Conservation (phyloP, 2,888 invertebrate species). For the Oasisia sp. region DNA sequence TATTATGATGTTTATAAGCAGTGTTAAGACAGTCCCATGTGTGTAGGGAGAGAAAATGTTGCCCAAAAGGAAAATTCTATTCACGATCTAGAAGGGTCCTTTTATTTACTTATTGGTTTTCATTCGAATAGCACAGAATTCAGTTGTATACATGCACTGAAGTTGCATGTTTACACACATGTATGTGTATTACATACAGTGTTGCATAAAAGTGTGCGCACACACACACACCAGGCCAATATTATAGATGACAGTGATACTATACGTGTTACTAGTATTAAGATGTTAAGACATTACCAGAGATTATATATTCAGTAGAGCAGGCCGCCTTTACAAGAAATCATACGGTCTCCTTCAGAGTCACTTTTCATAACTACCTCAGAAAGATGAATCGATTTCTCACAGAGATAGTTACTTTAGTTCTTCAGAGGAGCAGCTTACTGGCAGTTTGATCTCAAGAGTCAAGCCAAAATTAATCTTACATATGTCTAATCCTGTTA, state of each 20-base stretch:
- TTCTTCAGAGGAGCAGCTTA: background rate
- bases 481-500: background rate
- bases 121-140: background rate
- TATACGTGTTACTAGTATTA: background rate
- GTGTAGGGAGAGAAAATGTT: background rate
- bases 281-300: background rate
- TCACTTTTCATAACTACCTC: background rate
- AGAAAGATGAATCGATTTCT: background rate
- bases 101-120: background rate
- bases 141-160: background rate
- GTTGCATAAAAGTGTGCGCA: too few species aligned
- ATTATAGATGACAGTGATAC: too few species aligned
- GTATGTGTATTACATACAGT: background rate
- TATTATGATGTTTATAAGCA: background rate
- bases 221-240: too few species aligned
- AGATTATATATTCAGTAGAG: background rate
- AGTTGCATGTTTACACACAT: background rate
- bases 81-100: background rate
- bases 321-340: background rate
- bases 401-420: background rate
- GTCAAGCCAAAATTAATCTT: background rate
- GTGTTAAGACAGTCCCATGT: background rate
- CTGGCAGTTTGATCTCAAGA: background rate
- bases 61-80: background rate
- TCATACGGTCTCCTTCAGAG: background rate